Conservation (phyloP, 2,888 invertebrate species). For the Gnatocerus cornutus region DNA sequence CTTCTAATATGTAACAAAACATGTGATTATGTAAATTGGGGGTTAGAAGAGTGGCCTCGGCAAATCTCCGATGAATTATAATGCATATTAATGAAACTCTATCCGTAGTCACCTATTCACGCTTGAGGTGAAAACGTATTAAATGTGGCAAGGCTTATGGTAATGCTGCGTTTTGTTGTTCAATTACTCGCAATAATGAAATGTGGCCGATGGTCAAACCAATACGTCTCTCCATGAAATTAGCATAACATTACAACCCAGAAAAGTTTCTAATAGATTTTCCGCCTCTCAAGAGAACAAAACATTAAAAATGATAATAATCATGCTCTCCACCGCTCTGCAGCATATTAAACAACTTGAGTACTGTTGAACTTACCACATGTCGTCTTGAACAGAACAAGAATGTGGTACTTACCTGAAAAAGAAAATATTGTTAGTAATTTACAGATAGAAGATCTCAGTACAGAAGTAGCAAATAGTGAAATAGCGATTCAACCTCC, state of each 20-base stretch:
- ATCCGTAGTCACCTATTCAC: constrained; percentile 54
- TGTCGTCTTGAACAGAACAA: not conserved
- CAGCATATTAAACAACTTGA: constrained; percentile 2
- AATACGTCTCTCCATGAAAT: constrained; percentile 18
- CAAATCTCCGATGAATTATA: constrained; percentile 54
- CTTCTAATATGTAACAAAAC: constrained; percentile 54
- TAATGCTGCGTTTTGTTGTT: constrained; percentile 41
- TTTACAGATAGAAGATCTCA: too few species aligned
- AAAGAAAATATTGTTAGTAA: constrained; percentile 25
- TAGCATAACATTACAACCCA: not conserved
- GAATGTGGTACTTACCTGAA: constrained; percentile 45
- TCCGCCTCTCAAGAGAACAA: too few species aligned
- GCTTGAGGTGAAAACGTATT: constrained; percentile 55
- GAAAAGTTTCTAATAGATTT: too few species aligned
- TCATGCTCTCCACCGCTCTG: not conserved
- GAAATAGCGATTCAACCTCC: constrained; percentile 9
- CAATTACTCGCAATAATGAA: constrained; percentile 42
- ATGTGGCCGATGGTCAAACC: constrained; percentile 34
- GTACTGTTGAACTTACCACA: constrained; percentile 20
- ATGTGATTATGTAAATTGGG: constrained; percentile 55
- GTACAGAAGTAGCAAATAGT: constrained; percentile 6
- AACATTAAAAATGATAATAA: too few species aligned
- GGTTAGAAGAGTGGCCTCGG: constrained; percentile 49
- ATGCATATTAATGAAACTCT: constrained; percentile 53
- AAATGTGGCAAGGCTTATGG: constrained; percentile 50